Evolutionary conservation across 1,140 invertebrate species (phyloP).

Genomic region (Macrobrachium rosenbergii): DNA sequence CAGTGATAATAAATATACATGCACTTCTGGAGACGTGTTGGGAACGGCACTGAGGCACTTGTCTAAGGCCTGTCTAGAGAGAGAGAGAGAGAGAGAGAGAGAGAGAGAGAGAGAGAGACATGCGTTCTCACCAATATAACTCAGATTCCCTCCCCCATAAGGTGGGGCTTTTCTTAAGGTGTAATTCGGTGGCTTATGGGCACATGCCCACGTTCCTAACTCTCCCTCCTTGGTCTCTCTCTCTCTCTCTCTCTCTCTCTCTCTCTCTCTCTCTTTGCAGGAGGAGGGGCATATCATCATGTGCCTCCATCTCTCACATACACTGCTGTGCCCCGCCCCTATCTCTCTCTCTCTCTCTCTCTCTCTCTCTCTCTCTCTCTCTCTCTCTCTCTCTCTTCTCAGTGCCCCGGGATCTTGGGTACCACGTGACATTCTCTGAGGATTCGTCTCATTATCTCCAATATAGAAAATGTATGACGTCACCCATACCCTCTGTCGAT

Average conservation of each 20-base stretch:
- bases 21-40: no score
- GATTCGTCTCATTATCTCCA: no score
- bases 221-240: background rate
- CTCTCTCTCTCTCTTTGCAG: conserved; percentile 13
- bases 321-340: background rate
- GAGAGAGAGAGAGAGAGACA: no score
- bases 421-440: no score
- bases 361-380: conserved; percentile 32
- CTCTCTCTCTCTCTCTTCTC: conserved; percentile 1
- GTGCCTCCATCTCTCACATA: background rate
- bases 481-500: no score
- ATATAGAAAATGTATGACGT: no score
- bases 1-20: no score
- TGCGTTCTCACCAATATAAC: no score
- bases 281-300: background rate
- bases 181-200: background rate
- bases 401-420: background rate
- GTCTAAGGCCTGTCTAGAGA: no score
- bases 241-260: conserved; percentile 21
- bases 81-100: no score
- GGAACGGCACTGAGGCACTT: no score
- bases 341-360: conserved; percentile 32
- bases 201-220: no score
- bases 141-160: background rate
- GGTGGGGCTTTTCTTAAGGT: background rate